Evolutionary conservation across 64 coral and sea anemone genomes (phyloP), one percentile per base, ranked within the genome.

Genomic region (Catalaphyllia jardinei): DNA sequence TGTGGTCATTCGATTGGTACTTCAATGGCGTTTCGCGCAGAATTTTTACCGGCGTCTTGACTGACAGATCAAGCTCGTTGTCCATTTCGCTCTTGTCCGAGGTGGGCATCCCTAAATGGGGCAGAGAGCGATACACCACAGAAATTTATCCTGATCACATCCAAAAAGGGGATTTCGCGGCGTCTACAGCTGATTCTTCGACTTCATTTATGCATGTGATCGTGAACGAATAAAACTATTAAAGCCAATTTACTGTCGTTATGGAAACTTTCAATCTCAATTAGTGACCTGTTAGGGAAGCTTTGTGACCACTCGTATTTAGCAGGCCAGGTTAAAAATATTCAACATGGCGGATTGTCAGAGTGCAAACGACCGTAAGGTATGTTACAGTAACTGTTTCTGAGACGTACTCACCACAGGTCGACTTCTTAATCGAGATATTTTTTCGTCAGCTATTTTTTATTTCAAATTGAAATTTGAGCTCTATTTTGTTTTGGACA

Each of bases 1-100:
- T 96, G 42, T 96, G 95, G 24, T 93, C 80, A 46, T 81, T 86
- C 49, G 95, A 82, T 33, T 92, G 95, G 39, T 97, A 88, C 86
- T 89, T 71, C 0, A 89, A 67, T 59, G 95, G 95, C 33, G 95
- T 97, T 82, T 97, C 91, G 51, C 90, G 92, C 11, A 93, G 63
- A 49, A 93, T 86, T 74, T 81, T 76, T 7, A 97, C 92, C 6
- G 95, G 90, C 2, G 95, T 97, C 63, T 90, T 93, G 14, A 80
- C 75, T 12, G 80, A 55, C 10, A 88, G 83, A 54, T 97, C 92
- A 46, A 83, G 87, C 22, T 28, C 60, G 71, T 87, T 88, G 22
- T 79, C 13, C 62, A 85, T 85, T 50, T 83, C 60, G 31, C 61
- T 31, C 5, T 31, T 20, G 30, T 65, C 60, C 9, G 24, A 71